A percentile compares a stretch with the other conserved stretches of the same genome.
Conservation (phyloP, 2,113 vertebrate genomes). For the Callorhinus ursinus region DNA sequence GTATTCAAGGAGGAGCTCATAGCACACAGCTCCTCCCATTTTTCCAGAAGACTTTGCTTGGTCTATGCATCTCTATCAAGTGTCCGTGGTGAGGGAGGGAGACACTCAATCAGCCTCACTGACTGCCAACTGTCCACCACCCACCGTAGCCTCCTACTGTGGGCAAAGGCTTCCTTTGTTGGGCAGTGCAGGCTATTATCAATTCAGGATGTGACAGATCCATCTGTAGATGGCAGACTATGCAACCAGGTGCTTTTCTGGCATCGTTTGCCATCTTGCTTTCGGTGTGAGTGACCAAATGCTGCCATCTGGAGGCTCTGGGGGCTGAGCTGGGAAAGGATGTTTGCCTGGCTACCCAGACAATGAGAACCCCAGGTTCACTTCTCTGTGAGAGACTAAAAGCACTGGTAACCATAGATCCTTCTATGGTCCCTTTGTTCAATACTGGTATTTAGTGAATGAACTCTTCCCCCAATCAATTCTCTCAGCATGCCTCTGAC, state of each 20-base stretch:
- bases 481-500: neutral
- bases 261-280: neutral
- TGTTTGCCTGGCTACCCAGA: no score
- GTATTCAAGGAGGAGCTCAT: no score
- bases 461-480: neutral
- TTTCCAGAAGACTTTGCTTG: neutral
- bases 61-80: neutral
- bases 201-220: fast-evolving
- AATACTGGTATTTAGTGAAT: neutral
- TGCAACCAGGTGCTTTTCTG: neutral
- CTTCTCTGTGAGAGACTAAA: neutral
- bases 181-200: fast-evolving
- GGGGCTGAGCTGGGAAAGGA: neutral
- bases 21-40: no score
- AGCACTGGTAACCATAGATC: no score
- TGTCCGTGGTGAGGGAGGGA: fast-evolving
- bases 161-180: fast-evolving
- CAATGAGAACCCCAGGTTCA: neutral
- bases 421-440: neutral
- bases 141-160: fast-evolving
- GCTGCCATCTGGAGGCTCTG: neutral
- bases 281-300: no score
- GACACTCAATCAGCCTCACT: fast-evolving
- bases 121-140: no score
- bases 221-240: fast-evolving